Conservation (phyloP, 2,797 vertebrate genomes). For the Monodelphis domestica region DNA sequence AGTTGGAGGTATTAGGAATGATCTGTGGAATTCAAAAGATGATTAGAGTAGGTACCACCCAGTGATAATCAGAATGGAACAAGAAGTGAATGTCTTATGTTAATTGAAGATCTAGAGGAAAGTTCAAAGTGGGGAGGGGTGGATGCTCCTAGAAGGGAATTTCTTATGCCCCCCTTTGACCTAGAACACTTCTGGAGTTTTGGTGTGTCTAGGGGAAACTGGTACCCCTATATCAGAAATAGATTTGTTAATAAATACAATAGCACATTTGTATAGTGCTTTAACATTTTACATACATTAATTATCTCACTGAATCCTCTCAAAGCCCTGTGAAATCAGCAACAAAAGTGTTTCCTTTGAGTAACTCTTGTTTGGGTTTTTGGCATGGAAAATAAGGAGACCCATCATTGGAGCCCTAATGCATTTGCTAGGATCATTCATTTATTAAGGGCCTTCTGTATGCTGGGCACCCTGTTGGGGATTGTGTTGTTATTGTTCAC, state of each 20-base stretch:
- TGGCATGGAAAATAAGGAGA: background rate
- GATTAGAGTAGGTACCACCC: no score
- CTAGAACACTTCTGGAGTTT: no score
- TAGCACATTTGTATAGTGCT: background rate
- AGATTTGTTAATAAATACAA: background rate
- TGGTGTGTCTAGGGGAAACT: no score
- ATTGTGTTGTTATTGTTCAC: background rate
- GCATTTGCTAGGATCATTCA: background rate
- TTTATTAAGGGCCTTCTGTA: background rate
- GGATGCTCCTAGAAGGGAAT: no score
- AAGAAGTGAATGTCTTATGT: no score
- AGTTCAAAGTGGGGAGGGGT: no score
- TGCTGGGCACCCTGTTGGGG: background rate
- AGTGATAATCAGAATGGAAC: no score
- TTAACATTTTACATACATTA: background rate
- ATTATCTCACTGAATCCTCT: background rate
- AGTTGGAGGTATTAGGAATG: no score
- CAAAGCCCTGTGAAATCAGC: background rate
- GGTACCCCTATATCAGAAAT: no score
- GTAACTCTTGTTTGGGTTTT: background rate
- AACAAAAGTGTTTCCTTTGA: background rate
- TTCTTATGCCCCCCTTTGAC: no score
- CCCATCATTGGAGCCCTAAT: background rate
- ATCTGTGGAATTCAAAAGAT: no score
- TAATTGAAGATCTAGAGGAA: no score